phyloP scores from a whole-genome alignment of 2,113 vertebrate species.

The Centrocercus urophasianus region DNA sequence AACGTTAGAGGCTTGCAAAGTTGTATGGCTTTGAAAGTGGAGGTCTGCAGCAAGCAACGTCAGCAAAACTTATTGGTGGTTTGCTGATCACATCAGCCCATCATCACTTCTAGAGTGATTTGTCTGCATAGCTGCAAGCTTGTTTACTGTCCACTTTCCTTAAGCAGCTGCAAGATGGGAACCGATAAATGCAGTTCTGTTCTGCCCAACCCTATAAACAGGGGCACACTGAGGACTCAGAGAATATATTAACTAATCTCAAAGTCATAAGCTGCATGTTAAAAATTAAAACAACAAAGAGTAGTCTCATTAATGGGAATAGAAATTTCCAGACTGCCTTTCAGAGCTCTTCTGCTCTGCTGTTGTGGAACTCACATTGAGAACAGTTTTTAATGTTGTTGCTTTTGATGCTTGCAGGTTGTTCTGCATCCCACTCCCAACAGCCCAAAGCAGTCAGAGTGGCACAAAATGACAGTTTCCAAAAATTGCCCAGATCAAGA shows the following conservation, averaged over 20 bases:
- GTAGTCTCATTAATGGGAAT: neutral
- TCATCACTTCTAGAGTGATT: neutral
- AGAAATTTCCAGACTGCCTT: neutral
- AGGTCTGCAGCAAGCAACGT: neutral
- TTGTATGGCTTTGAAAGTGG: neutral
- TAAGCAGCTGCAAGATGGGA: neutral
- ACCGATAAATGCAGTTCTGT: neutral
- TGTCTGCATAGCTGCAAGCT: neutral
- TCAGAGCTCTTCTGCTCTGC: neutral
- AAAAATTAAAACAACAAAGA: neutral
- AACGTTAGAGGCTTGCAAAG: neutral
- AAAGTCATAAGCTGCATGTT: neutral
- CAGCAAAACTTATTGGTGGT: neutral
- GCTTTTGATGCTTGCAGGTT: conserved; percentile 81
- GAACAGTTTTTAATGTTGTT: neutral
- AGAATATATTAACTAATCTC: neutral
- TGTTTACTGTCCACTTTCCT: neutral
- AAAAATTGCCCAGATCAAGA: conserved; percentile 96
- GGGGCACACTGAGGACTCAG: neutral
- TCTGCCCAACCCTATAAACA: neutral
- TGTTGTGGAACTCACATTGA: neutral
- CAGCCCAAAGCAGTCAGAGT: conserved; percentile 95
- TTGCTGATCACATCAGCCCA: neutral
- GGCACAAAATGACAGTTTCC: conserved; percentile 96
- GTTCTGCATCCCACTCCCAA: conserved; percentile 97